Conservation (phyloP, 1,140 invertebrate genomes). For the Archivesica marissinica region DNA sequence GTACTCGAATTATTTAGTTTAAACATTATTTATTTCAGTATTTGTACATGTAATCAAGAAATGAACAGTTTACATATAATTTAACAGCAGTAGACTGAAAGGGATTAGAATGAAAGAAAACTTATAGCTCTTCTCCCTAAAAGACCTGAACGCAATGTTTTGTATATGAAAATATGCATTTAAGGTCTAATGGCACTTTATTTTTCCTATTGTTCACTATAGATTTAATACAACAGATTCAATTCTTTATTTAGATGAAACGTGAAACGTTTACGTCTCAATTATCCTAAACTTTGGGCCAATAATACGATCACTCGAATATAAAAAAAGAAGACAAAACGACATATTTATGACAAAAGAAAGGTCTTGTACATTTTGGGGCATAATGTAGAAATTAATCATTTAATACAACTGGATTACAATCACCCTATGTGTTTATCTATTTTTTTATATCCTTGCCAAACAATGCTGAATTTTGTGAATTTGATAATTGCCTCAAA, state of each 20-base stretch:
- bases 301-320: background rate
- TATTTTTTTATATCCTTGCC: background rate
- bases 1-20: no score
- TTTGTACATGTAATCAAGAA: no score
- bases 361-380: background rate
- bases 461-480: slow-evolving; percentile 21
- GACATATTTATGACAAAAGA: slow-evolving; percentile 8
- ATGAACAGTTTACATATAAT: no score
- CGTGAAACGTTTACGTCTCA: slow-evolving; percentile 12
- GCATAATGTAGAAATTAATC: slow-evolving; percentile 42
- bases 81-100: no score
- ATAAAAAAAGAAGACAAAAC: no score
- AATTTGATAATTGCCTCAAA: slow-evolving; percentile 33
- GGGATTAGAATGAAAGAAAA: no score
- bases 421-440: background rate
- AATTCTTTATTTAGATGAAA: slow-evolving; percentile 34
- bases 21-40: no score
- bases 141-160: no score
- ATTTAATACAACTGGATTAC: slow-evolving; percentile 23
- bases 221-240: slow-evolving; percentile 27
- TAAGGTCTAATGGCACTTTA: slow-evolving; percentile 35
- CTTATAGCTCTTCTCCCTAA: no score
- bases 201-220: slow-evolving; percentile 16
- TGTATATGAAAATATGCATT: slow-evolving; percentile 8
- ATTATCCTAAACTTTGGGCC: slow-evolving; percentile 38